Evolutionary conservation across 2,888 invertebrate species (phyloP).

Genomic region (Achlya flavicornis): DNA sequence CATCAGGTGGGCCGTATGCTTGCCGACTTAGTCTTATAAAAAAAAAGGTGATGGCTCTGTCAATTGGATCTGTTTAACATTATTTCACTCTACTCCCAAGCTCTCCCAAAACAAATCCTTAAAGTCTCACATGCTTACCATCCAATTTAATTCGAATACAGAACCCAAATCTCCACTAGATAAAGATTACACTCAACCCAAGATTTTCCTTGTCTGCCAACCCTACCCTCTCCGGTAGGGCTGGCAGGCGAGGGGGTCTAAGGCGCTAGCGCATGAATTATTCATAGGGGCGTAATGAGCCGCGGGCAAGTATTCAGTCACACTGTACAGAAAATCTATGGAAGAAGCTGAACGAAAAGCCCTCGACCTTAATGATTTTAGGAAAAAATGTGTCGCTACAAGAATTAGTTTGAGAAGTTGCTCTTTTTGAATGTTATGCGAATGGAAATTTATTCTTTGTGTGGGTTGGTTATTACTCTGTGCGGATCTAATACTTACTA

Average conservation of each 20-base stretch:
- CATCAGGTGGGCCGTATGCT: too few species aligned
- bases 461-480: constrained; percentile 5
- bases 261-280: constrained; percentile 69
- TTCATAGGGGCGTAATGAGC: constrained; percentile 77
- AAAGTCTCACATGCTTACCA: constrained; percentile 12
- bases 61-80: background rate
- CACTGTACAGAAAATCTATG: constrained; percentile 54
- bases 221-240: background rate
- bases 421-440: constrained; percentile 14
- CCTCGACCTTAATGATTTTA: constrained; percentile 52
- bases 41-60: too few species aligned
- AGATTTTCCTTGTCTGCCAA: constrained; percentile 9
- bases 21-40: too few species aligned
- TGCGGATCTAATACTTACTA: too few species aligned
- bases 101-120: constrained; percentile 14
- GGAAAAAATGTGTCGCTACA: constrained; percentile 38
- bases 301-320: constrained; percentile 65
- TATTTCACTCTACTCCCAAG: background rate
- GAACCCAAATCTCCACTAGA: constrained; percentile 5
- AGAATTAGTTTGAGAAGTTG: constrained; percentile 15
- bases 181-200: constrained; percentile 6
- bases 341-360: constrained; percentile 39
- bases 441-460: constrained; percentile 10
- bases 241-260: constrained; percentile 19
- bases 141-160: constrained; percentile 4